Conservation (phyloP, 1,140 invertebrate genomes). For the Dendrolimus punctatus region DNA sequence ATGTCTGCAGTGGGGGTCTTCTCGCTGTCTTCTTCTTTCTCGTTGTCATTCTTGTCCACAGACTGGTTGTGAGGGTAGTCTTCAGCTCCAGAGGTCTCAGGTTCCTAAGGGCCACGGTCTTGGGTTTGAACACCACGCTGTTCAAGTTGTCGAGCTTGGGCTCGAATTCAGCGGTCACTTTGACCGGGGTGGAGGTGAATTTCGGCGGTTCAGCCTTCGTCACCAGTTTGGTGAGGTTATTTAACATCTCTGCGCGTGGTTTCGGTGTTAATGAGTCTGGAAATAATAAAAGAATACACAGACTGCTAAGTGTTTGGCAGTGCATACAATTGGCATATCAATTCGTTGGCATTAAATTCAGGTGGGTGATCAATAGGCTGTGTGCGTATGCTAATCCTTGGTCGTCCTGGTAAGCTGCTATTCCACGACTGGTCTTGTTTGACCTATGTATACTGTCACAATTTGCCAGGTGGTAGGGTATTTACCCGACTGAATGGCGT, state of each 20-base stretch:
- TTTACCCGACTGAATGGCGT: too few relatives aligned
- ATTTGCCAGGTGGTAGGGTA: too few relatives aligned
- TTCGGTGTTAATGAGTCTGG: slow-evolving; percentile 11
- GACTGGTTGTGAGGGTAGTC: slow-evolving; percentile 55
- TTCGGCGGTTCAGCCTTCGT: slow-evolving; percentile 31
- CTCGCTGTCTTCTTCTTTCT: slow-evolving; percentile 45
- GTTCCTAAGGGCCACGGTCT: slow-evolving; percentile 49
- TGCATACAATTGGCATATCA: too few relatives aligned
- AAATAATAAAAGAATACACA: too few relatives aligned
- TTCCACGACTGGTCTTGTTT: too few relatives aligned
- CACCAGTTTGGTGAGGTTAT: slow-evolving; percentile 33
- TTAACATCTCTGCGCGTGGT: slow-evolving; percentile 32
- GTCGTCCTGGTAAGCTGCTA: too few relatives aligned
- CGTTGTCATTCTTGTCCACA: slow-evolving; percentile 54
- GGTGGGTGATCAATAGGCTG: too few relatives aligned
- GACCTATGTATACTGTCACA: too few relatives aligned
- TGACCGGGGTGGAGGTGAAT: slow-evolving; percentile 35
- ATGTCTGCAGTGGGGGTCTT: slow-evolving; percentile 45
- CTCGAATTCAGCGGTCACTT: slow-evolving; percentile 14
- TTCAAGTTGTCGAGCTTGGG: slow-evolving; percentile 33
- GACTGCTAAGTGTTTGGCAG: too few relatives aligned
- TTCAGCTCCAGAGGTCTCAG: slow-evolving; percentile 65
- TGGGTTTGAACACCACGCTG: slow-evolving; percentile 41
- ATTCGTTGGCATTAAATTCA: too few relatives aligned
- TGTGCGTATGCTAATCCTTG: too few relatives aligned